A percentile compares a stretch with the other conserved stretches of the same genome.
Conservation (phyloP, 2,113 vertebrate genomes). For the Corynorhinus townsendii region DNA sequence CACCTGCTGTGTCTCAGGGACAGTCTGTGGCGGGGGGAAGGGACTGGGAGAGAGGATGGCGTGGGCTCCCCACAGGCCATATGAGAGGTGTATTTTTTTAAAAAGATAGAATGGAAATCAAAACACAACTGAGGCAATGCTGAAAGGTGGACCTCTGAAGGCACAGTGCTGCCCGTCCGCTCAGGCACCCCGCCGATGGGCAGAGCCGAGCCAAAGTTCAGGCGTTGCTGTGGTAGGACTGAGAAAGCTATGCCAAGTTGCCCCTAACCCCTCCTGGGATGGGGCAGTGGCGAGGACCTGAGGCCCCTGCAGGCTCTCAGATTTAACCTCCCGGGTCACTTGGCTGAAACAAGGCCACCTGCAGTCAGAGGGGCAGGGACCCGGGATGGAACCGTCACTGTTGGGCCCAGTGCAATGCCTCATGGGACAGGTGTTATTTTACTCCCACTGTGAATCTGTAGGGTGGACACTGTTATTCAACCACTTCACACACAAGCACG, state of each 20-base stretch:
- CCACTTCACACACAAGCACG: background rate
- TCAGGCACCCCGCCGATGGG: rapidly evolving
- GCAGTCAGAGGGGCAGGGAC: too few species aligned
- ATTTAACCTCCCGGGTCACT: rapidly evolving
- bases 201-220: rapidly evolving
- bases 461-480: too few species aligned
- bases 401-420: rapidly evolving
- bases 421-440: rapidly evolving
- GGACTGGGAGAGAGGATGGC: background rate
- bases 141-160: rapidly evolving
- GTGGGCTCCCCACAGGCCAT: rapidly evolving
- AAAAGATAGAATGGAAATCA: background rate
- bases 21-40: rapidly evolving
- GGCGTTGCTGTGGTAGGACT: background rate
- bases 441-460: background rate
- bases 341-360: rapidly evolving
- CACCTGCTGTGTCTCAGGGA: background rate
- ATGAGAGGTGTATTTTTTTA: rapidly evolving
- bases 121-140: rapidly evolving
- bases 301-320: too few species aligned
- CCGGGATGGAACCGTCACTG: rapidly evolving
- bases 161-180: rapidly evolving
- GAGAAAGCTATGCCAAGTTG: background rate
- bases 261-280: background rate
- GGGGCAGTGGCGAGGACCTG: background rate